These are phyloP conservation scores for Prosapia bicincta DNA, from an alignment of 2,888 invertebrate species.

Conservation along the genomic window DNA sequence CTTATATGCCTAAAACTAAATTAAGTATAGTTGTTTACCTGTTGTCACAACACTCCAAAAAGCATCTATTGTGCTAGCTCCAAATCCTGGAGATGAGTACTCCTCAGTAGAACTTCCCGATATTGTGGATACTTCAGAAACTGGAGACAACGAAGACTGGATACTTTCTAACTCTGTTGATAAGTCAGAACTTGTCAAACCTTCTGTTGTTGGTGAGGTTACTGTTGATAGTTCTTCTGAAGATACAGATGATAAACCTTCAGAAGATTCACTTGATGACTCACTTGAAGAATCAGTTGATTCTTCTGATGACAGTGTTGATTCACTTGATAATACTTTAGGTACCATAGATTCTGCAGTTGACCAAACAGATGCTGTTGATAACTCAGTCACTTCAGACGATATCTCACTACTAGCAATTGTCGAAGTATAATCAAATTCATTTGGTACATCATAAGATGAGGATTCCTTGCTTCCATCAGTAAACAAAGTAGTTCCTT, in stretches of 20 bases:
- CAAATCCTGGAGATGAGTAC: constrained; percentile 12
- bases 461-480: constrained; percentile 32
- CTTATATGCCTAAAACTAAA: too few species aligned
- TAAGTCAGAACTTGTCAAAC: not conserved
- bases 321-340: constrained; percentile 24
- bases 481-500: not conserved
- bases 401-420: constrained; percentile 15
- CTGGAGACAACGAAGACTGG: constrained; percentile 29
- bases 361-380: constrained; percentile 12
- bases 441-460: not conserved
- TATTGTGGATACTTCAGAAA: constrained; percentile 24
- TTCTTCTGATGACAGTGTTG: constrained; percentile 18
- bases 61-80: constrained; percentile 17
- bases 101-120: constrained; percentile 29
- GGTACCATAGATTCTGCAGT: constrained; percentile 24
- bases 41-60: not conserved
- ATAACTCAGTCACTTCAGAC: constrained; percentile 19
- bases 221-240: not conserved
- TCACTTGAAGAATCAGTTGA: constrained; percentile 4
- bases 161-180: constrained; percentile 27
- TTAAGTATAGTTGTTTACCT: too few species aligned
- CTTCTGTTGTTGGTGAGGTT: not conserved
- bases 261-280: constrained; percentile 2
- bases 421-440: not conserved
- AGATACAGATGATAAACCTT: not conserved